A percentile compares a stretch with the other conserved stretches of the same genome.
These are phyloP conservation scores for Aphodius sticticus DNA, from an alignment of 2,888 invertebrate genomes.

Conservation along the genomic window DNA sequence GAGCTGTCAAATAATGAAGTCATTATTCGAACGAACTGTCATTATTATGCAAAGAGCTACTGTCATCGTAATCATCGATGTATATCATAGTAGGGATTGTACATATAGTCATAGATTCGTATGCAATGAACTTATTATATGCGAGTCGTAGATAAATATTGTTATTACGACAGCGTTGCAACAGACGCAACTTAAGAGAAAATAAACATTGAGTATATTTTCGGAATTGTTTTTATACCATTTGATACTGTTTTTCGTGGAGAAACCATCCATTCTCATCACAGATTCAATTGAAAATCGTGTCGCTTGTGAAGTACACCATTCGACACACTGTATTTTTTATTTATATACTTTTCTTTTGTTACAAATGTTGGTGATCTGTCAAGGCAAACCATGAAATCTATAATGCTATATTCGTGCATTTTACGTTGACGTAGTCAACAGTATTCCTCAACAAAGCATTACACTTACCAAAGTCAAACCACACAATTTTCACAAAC, in stretches of 20 bases:
- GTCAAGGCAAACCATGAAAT: background rate
- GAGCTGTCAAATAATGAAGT: no score
- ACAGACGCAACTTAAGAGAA: background rate
- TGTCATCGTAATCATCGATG: no score
- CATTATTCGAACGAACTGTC: no score
- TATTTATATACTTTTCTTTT: background rate
- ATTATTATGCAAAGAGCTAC: no score
- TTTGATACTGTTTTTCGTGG: background rate
- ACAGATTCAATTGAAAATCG: background rate
- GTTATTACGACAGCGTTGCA: background rate
- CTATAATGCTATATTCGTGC: background rate
- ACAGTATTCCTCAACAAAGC: no score
- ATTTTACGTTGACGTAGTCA: background rate
- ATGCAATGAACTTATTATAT: no score
- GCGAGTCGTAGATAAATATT: no score
- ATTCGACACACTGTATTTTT: background rate
- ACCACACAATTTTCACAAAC: background rate
- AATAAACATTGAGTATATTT: background rate
- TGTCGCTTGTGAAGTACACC: background rate
- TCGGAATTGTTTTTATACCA: conserved; percentile 4
- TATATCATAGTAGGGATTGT: no score
- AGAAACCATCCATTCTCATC: background rate
- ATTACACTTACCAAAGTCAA: no score
- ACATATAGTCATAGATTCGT: no score
- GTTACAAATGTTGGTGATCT: background rate